Evolutionary conservation across 2,797 vertebrate species (phyloP).

Genomic region (Myotis daubentonii): DNA sequence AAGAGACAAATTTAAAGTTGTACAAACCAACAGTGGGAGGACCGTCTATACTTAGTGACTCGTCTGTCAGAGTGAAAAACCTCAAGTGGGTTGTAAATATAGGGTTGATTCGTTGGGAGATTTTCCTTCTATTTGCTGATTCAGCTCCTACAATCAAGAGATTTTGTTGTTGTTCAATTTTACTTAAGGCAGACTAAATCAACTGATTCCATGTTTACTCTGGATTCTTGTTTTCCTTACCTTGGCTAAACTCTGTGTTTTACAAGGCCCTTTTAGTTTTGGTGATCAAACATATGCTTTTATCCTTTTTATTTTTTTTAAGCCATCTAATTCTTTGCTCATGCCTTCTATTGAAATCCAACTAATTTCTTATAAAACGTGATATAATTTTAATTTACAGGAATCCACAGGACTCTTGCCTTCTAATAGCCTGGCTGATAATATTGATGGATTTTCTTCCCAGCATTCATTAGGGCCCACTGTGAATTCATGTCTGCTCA

Average conservation of each 20-base stretch:
- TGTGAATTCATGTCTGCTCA: background rate
- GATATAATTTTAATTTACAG: background rate
- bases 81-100: conserved; percentile 86
- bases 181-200: conserved; percentile 79
- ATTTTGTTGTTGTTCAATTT: conserved; percentile 80
- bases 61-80: conserved; percentile 83
- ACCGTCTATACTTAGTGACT: conserved; percentile 84
- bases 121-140: conserved; percentile 85
- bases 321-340: conserved; percentile 24
- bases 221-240: conserved; percentile 79
- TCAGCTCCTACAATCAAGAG: conserved; percentile 84
- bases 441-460: background rate
- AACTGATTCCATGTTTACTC: conserved; percentile 79
- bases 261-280: conserved; percentile 33
- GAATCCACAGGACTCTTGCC: background rate
- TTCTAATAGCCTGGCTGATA: background rate
- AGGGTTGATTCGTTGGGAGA: conserved; percentile 82
- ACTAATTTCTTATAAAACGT: background rate
- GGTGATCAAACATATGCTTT: conserved; percentile 55
- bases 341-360: conserved; percentile 26
- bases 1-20: conserved; percentile 82
- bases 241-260: conserved; percentile 55
- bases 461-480: background rate
- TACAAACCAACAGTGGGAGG: conserved; percentile 85
- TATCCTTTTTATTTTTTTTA: conserved; percentile 32